Evolutionary conservation across 2,113 vertebrate genomes (phyloP).

Genomic region (Cacatua alba): DNA sequence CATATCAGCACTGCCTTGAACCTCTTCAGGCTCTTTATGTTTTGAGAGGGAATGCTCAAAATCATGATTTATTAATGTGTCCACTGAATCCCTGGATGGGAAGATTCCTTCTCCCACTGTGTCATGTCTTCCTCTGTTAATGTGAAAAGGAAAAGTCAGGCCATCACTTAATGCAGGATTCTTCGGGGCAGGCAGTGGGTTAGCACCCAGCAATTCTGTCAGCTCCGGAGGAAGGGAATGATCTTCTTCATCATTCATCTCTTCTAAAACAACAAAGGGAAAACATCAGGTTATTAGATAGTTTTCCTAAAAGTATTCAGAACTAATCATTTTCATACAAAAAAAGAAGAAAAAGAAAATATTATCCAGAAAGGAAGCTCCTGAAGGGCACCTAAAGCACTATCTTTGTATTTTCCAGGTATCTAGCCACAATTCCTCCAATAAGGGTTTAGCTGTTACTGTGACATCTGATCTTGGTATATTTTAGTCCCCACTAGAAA

Average conservation of each 20-base stretch:
- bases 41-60: conserved; percentile 63
- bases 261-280: conserved; percentile 60
- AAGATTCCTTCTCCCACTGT: conserved; percentile 30
- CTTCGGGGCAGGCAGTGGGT: conserved; percentile 52
- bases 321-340: neutral
- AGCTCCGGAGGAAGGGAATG: conserved; percentile 83
- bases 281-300: neutral
- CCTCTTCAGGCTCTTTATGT: conserved; percentile 80
- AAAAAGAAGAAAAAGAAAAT: neutral
- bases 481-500: neutral
- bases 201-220: conserved; percentile 74
- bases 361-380: neutral
- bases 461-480: neutral
- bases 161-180: conserved; percentile 48
- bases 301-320: neutral
- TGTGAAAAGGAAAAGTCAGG: conserved; percentile 78
- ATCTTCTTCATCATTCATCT: conserved; percentile 80
- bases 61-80: conserved; percentile 55
- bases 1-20: conserved; percentile 74
- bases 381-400: neutral
- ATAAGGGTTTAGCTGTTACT: neutral
- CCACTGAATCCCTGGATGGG: conserved; percentile 42
- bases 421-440: neutral
- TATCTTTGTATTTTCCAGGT: neutral
- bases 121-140: conserved; percentile 71